Evolutionary conservation across 2,888 invertebrate genomes (phyloP).

Genomic region (Drosophila sordidapex): DNA sequence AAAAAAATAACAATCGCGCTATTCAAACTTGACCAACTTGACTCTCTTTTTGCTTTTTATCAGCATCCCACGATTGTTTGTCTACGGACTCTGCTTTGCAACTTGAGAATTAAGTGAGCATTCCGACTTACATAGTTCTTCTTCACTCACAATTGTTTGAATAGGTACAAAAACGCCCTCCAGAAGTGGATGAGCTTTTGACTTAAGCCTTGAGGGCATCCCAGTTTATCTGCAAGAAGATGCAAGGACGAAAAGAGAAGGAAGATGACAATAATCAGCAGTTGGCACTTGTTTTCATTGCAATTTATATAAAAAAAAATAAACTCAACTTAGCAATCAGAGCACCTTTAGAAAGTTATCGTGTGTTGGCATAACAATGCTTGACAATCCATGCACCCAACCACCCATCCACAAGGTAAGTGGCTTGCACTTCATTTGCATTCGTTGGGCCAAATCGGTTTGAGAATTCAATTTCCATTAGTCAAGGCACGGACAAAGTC

Average conservation of each 20-base stretch:
- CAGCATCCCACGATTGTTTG: background rate
- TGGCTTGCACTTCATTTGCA: conserved; percentile 66
- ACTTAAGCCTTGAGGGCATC: conserved; percentile 1
- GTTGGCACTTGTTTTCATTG: conserved; percentile 16
- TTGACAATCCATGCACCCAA: background rate
- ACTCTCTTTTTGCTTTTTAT: background rate
- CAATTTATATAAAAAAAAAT: conserved; percentile 13
- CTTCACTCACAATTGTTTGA: conserved; percentile 23
- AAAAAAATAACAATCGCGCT: background rate
- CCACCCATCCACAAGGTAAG: background rate
- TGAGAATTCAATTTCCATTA: conserved; percentile 67
- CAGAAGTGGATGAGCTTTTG: conserved; percentile 1
- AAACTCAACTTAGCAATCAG: conserved; percentile 1
- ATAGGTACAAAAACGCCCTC: conserved; percentile 3
- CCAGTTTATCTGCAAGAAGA: conserved; percentile 1
- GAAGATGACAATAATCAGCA: conserved; percentile 4
- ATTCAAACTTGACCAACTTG: background rate
- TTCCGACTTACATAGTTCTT: conserved; percentile 6
- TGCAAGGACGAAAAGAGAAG: background rate
- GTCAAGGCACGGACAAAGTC: conserved; percentile 35
- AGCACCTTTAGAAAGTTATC: conserved; percentile 5
- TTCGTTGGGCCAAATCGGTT: conserved; percentile 43
- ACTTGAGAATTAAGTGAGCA: conserved; percentile 17
- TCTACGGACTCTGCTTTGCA: background rate
- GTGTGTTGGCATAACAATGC: background rate